phyloP scores from a whole-genome alignment of 2,888 invertebrate species.

The Prenolepis imparis region DNA sequence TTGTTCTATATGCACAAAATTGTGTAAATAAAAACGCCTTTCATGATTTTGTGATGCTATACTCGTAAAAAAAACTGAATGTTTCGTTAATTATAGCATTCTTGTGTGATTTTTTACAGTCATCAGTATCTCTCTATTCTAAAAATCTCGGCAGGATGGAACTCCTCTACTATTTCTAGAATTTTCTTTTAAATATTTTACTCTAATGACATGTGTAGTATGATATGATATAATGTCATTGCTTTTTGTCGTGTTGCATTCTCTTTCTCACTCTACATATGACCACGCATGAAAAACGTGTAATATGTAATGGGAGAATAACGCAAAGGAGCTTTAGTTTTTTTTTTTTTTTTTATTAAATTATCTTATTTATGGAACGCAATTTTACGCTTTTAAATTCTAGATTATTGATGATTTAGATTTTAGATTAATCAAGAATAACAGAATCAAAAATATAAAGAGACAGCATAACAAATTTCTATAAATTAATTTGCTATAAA shows the following conservation, averaged over 20 bases:
- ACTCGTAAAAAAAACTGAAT: not conserved
- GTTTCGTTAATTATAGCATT: slow-evolving; percentile 1
- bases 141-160: not conserved
- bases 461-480: not conserved
- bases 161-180: not conserved
- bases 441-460: not conserved
- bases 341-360: not conserved
- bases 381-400: not conserved
- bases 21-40: not conserved
- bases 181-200: not conserved
- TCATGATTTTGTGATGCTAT: not conserved
- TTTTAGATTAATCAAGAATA: not conserved
- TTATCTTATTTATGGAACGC: not conserved
- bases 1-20: not conserved
- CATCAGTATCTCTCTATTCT: not conserved
- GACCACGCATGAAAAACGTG: not conserved
- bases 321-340: not conserved
- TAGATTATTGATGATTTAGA: not conserved
- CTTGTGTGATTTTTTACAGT: not conserved
- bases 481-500: not conserved
- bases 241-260: not conserved
- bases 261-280: not conserved
- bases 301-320: not conserved
- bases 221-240: not conserved
- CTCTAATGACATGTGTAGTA: not conserved